Evolutionary conservation across 1,140 invertebrate species (phyloP).

Genomic region (Andricus grossulariae): DNA sequence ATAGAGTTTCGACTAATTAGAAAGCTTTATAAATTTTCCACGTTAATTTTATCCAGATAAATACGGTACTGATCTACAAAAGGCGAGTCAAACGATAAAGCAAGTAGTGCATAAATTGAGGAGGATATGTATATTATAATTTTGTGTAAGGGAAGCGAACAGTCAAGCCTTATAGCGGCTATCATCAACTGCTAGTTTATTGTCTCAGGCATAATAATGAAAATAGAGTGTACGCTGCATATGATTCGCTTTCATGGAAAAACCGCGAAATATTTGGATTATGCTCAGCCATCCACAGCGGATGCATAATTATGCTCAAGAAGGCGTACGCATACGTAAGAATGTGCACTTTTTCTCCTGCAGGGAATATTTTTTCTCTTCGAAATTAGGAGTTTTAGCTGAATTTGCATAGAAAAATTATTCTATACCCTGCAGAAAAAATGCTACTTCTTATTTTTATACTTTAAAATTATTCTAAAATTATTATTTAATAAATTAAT

Average conservation of each 20-base stretch:
- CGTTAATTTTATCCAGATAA: no score
- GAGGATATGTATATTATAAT: not conserved
- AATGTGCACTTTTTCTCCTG: not conserved
- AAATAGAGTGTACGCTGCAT: not conserved
- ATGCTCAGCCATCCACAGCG: not conserved
- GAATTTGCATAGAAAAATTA: not conserved
- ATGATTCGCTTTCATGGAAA: slow-evolving; percentile 7
- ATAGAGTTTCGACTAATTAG: no score
- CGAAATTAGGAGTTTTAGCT: not conserved
- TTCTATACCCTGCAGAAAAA: not conserved
- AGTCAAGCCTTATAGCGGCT: not conserved
- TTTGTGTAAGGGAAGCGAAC: not conserved
- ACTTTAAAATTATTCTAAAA: not conserved
- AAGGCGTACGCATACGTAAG: not conserved
- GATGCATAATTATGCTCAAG: not conserved
- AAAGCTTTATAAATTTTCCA: no score
- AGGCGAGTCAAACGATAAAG: no score
- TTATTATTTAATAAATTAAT: no score
- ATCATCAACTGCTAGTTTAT: slow-evolving; percentile 9
- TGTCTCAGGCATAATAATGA: slow-evolving; percentile 8
- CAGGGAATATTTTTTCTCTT: not conserved
- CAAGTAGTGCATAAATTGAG: no score
- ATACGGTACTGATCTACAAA: no score
- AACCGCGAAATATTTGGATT: slow-evolving; percentile 12
- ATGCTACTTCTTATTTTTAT: not conserved